A percentile compares a stretch with the other conserved stretches of the same genome.
These are phyloP conservation scores for Meteorus sp. DNA, from an alignment of 1,140 invertebrate species.

Conservation along the genomic window DNA sequence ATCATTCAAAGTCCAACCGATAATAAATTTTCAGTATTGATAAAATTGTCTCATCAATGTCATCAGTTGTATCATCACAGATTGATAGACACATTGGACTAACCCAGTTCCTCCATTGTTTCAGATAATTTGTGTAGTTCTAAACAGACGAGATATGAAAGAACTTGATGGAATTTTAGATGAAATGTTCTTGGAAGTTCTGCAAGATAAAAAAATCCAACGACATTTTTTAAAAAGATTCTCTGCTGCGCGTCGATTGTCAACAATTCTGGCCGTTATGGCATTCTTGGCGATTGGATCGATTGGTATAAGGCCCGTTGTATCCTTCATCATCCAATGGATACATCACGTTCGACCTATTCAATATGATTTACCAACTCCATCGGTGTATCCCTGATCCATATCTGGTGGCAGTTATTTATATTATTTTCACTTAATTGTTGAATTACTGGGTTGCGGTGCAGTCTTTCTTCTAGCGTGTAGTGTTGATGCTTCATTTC, in stretches of 20 bases:
- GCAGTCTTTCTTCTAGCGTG: slow-evolving; percentile 19
- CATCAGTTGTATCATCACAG: neutral
- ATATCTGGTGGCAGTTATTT: neutral
- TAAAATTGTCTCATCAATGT: neutral
- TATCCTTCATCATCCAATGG: neutral
- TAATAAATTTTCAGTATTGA: too few species aligned
- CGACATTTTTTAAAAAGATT: neutral
- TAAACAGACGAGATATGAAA: neutral
- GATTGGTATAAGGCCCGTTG: neutral
- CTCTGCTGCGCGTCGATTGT: neutral
- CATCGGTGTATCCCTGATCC: slow-evolving; percentile 21
- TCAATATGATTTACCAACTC: slow-evolving; percentile 21
- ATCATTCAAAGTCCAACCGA: too few species aligned
- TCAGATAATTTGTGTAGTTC: neutral
- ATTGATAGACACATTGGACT: too few species aligned
- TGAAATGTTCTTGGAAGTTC: neutral
- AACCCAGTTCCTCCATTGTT: neutral
- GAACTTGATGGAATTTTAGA: slow-evolving; percentile 3
- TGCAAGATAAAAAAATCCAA: neutral
- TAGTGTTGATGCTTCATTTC: slow-evolving; percentile 33
- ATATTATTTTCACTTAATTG: slow-evolving; percentile 25
- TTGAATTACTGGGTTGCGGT: slow-evolving; percentile 12
- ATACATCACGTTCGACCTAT: slow-evolving; percentile 1
- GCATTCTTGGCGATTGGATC: neutral
- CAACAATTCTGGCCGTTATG: neutral